Conservation (phyloP, 2,888 invertebrate species). For the Helicoverpa assulta region DNA sequence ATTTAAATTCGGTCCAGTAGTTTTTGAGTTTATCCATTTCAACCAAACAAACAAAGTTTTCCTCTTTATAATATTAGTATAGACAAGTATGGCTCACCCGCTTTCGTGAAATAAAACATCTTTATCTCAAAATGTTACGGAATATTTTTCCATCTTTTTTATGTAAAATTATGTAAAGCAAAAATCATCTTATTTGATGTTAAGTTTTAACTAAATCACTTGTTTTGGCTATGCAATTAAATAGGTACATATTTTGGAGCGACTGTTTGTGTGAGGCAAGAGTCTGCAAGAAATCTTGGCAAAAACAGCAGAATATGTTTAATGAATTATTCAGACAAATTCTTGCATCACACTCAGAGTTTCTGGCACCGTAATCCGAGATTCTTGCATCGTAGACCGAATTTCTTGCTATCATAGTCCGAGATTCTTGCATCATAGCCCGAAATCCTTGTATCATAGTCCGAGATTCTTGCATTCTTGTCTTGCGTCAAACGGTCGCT, state of each 20-base stretch:
- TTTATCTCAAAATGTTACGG: slow-evolving; percentile 11
- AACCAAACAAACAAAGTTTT: too few species aligned
- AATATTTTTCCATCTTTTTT: slow-evolving; percentile 16
- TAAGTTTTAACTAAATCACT: slow-evolving; percentile 53
- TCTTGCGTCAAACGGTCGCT: slow-evolving; percentile 17
- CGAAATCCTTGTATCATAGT: not conserved
- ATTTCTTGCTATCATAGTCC: slow-evolving; percentile 20
- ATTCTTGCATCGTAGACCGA: too few species aligned
- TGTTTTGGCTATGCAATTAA: slow-evolving; percentile 56
- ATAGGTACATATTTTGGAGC: slow-evolving; percentile 34
- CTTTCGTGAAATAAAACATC: too few species aligned
- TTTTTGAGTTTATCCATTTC: too few species aligned
- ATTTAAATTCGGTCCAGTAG: too few species aligned
- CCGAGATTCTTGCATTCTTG: not conserved
- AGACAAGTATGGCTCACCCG: too few species aligned
- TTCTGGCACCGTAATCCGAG: not conserved
- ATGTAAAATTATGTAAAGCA: not conserved
- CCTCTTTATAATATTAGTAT: too few species aligned
- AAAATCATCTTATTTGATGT: slow-evolving; percentile 35
- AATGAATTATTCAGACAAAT: too few species aligned
- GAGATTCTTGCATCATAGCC: not conserved
- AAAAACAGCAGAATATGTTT: not conserved
- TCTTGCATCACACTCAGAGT: not conserved
- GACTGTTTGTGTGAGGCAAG: slow-evolving; percentile 34
- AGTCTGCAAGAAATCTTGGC: not conserved